Percentiles rank a stretch among this genome's conserved stretches.
Conservation (phyloP, 2,113 vertebrate genomes). For the Nesospiza acunhae region DNA sequence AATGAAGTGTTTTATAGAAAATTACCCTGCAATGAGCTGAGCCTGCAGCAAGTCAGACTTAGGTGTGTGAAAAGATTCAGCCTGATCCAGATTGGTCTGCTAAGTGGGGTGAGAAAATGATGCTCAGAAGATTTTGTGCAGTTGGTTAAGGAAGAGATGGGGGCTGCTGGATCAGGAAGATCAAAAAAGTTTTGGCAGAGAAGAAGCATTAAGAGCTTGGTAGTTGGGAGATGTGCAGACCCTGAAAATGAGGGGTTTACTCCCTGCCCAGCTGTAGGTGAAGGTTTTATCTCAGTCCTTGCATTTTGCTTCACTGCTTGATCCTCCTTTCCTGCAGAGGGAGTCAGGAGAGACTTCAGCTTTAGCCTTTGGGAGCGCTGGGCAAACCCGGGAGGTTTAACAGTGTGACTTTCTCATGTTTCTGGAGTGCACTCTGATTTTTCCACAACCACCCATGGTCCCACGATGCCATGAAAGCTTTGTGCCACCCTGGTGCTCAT, state of each 20-base stretch:
- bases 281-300: background rate
- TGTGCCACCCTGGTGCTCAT: background rate
- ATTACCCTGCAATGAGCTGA: background rate
- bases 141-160: background rate
- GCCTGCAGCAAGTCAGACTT: background rate
- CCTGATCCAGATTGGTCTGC: background rate
- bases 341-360: background rate
- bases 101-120: background rate
- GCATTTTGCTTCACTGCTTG: background rate
- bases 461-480: background rate
- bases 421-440: background rate
- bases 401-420: background rate
- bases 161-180: background rate
- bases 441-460: accelerated
- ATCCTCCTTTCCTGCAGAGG: background rate
- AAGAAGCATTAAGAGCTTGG: background rate
- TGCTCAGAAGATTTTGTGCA: too few species aligned
- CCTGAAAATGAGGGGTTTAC: background rate
- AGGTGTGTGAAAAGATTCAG: background rate
- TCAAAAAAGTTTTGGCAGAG: background rate
- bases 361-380: background rate
- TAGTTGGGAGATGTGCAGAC: background rate
- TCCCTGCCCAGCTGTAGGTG: background rate
- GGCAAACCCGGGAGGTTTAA: background rate
- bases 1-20: background rate